These are phyloP conservation scores for Trematomus loennbergii DNA, from an alignment of 2,113 vertebrate species.

Conservation along the genomic window DNA sequence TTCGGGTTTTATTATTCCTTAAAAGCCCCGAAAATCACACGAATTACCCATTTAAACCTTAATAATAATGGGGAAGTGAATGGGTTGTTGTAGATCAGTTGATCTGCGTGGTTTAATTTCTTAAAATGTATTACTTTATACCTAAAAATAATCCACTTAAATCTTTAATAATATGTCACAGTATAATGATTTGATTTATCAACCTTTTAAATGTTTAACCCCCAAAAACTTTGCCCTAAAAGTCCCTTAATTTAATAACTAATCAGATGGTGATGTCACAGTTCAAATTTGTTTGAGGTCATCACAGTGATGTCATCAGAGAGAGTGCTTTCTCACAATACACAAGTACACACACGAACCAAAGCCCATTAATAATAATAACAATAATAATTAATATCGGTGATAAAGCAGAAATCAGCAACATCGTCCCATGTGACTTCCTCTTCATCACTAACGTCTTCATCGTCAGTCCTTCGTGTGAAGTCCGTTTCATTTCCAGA, in stretches of 20 bases:
- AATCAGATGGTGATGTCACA: constrained; percentile 15
- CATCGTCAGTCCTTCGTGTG: constrained; percentile 34
- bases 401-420: constrained; percentile 51
- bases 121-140: not conserved
- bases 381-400: constrained; percentile 32
- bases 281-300: constrained; percentile 57
- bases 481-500: constrained; percentile 39
- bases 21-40: no score
- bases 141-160: not conserved
- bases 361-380: constrained; percentile 44
- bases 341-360: constrained; percentile 4
- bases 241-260: not conserved
- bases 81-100: no score
- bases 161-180: not conserved
- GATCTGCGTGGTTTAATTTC: not conserved
- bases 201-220: not conserved
- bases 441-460: constrained; percentile 17
- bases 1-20: no score
- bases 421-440: constrained; percentile 32
- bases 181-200: not conserved
- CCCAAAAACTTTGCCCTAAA: not conserved
- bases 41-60: no score
- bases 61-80: no score
- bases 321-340: constrained; percentile 10
- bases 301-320: constrained; percentile 74